Base-by-base conservation (phyloP, 2,113 vertebrate species). In the Baryphthengus martii region DNA sequence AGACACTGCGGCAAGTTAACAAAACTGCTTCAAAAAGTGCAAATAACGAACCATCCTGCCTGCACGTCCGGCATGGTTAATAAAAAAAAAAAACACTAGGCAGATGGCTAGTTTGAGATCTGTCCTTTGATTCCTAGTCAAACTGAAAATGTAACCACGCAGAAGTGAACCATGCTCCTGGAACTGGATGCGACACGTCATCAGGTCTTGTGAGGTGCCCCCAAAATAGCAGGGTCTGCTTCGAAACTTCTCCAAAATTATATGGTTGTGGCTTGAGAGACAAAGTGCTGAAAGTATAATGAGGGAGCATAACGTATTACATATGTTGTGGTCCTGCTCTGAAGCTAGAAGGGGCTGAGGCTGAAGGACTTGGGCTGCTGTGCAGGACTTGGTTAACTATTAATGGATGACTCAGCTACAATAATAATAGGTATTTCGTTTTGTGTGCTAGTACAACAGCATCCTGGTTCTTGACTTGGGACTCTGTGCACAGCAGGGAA, bases 381-480 rank as follows among this genome's bases (percentile, higher is more conserved):
- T 35, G 17, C 66, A 72, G 85, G 61, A 44, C 89, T 89, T 88
- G 70, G 95, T 96, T 97, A 96, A 96, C 95, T 88, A 94, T 96
- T 96, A 97, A 96, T 68, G 58, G 44, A 87, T 97, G 96, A 95
- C 76, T 96, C 96, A 96, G 93, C 91, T 84, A 10, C 49, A 95
- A 52, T 44, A 93, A 65, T n/a, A 91, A 77, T 23, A 67, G 3
- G 20, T 49, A 67, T 92, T 91, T 70, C 2, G 0, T 26, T 73
- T 16, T 42, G 25, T 59, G 72, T 33, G 17, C 70, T 85, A 71
- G 77, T 67, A 89, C 70, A 89, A 82, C 4, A 0, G 81, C 91
- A 95, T 62, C 65, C 40, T 3, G 8, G 74, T 61, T 87, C 81
- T 91, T 75, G 84, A 94, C 84, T 94, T 3, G 2, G 35, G 73